A percentile compares a stretch with the other conserved stretches of the same genome.
Evolutionary conservation across 2,888 invertebrate species (phyloP).

Genomic region (Adelphocoris suturalis): DNA sequence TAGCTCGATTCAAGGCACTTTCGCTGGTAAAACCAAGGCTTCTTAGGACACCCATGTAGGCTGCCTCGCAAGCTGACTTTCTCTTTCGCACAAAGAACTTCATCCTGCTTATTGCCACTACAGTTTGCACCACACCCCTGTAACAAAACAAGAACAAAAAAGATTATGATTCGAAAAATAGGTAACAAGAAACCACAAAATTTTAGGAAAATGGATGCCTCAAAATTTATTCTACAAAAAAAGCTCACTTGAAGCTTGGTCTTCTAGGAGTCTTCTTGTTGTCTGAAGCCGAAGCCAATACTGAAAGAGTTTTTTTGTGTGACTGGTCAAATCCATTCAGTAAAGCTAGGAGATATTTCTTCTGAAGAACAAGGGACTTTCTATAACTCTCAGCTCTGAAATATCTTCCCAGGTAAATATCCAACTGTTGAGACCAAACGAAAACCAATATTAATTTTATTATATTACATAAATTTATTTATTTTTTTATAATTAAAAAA

Average conservation of each 20-base stretch:
- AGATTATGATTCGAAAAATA: not conserved
- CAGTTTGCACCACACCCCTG: slow-evolving; percentile 81
- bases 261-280: not conserved
- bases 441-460: not conserved
- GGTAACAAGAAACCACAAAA: too few relatives aligned
- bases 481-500: too few relatives aligned
- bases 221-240: too few relatives aligned
- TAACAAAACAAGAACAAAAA: slow-evolving; percentile 75
- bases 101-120: slow-evolving; percentile 84
- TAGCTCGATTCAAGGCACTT: slow-evolving; percentile 43
- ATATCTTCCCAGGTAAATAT: slow-evolving; percentile 64
- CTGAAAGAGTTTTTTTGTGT: slow-evolving; percentile 79
- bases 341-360: slow-evolving; percentile 89
- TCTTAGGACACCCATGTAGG: slow-evolving; percentile 58
- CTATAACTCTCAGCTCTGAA: slow-evolving; percentile 88
- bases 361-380: slow-evolving; percentile 94
- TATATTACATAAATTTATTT: too few relatives aligned
- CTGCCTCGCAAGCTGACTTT: slow-evolving; percentile 45
- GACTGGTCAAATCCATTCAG: slow-evolving; percentile 82
- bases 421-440: slow-evolving; percentile 43
- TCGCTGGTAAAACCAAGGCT: slow-evolving; percentile 54
- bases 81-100: slow-evolving; percentile 81
- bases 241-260: not conserved
- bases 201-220: too few relatives aligned
- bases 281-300: slow-evolving; percentile 74